Evolutionary conservation across 2,113 vertebrate genomes (phyloP), one percentile per base, ranked within the genome.

Genomic region (Platysteira castanea): DNA sequence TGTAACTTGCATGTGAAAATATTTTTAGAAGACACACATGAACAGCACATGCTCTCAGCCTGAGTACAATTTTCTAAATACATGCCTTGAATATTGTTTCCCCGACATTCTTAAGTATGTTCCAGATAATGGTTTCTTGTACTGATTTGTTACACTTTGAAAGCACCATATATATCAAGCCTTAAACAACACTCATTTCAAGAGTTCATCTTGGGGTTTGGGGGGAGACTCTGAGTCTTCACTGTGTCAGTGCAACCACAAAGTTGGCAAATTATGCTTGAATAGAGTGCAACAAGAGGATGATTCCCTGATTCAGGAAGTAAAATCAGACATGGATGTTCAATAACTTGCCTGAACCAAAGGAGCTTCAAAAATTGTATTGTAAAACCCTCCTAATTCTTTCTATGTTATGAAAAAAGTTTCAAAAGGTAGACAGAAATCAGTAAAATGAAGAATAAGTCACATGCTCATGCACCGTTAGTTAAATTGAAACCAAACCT

Each of bases 11-110:
- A 96, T 89, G 77, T 60, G 74, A 73, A 94, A 95, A 85, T 94
- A 96, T 75, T 94, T 96, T 93, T 95, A 83, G 95, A 90, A 77
- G 89, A 95, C 81, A 93, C 87, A 94, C 57, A 94, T 85, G 83
- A 97, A 83, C 30, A 87, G 74, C 74, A 84, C 76, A 91, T 84
- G 84, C 50, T 91, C 84, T 80, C 84, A 77, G 61, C 67, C 74
- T 17, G n/a, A 84, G n/a, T 24, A 76, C 46, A 84, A 21, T 84
- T 83, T 84, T 84, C 60, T 75, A 71, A 89, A 80, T 89, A 69
- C 33, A 86, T 31, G 50, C 33, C 23, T 50, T 52, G 30, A 70
- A 73, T 81, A 63, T 84, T 95, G 73, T 78, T 90, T 81, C 39
- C 47, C 76, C 2, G 20, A 71, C 61, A 63, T 60, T 70, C 7